A percentile compares a stretch with the other conserved stretches of the same genome.
Evolutionary conservation across 2,797 vertebrate genomes (phyloP).

Genomic region (Sciurus carolinensis): DNA sequence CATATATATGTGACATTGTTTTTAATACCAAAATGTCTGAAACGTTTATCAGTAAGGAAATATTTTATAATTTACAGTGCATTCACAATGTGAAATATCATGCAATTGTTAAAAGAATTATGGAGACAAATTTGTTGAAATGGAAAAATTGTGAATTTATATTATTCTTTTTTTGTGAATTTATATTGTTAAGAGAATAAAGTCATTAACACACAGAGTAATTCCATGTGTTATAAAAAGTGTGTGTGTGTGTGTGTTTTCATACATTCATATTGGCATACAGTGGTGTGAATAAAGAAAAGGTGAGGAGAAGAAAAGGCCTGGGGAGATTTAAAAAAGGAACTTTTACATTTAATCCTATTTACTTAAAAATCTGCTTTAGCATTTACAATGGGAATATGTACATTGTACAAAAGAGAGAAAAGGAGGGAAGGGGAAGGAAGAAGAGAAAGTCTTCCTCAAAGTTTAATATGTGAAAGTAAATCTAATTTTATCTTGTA

Average conservation of each 20-base stretch:
- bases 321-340: background rate
- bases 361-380: slow-evolving; percentile 25
- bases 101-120: slow-evolving; percentile 11
- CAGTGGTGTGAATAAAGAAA: background rate
- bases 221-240: slow-evolving; percentile 18
- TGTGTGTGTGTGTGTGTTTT: background rate
- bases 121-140: slow-evolving; percentile 26
- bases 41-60: slow-evolving; percentile 47
- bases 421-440: background rate
- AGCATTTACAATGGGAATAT: background rate
- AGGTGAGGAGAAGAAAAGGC: background rate
- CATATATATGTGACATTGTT: background rate
- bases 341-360: background rate
- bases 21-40: slow-evolving; percentile 48
- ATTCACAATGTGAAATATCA: background rate
- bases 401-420: background rate
- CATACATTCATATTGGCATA: background rate
- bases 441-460: background rate
- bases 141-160: background rate
- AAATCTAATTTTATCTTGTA: slow-evolving; percentile 42
- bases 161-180: background rate
- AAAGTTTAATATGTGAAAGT: slow-evolving; percentile 31
- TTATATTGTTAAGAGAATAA: slow-evolving; percentile 35
- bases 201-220: background rate
- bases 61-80: background rate